Percentiles rank a stretch among this genome's conserved stretches.
These are phyloP conservation scores for Myrmophylax atrothorax DNA, from an alignment of 2,113 vertebrate genomes.

Conservation along the genomic window DNA sequence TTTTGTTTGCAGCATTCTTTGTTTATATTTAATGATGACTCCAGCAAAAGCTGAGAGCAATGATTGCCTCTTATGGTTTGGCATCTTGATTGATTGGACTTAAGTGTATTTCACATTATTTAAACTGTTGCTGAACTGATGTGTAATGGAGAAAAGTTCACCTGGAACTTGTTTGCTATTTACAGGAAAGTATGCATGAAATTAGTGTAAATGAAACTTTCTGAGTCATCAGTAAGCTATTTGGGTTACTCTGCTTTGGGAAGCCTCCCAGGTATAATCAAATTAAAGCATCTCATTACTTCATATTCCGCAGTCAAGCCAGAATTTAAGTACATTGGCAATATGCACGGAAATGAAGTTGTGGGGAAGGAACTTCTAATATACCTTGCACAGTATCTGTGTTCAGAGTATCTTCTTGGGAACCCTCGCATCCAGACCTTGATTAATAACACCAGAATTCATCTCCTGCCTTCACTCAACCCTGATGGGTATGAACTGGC, in stretches of 20 bases:
- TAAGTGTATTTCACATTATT: neutral
- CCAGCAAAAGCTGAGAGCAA: neutral
- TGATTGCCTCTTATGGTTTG: neutral
- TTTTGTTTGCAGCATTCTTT: neutral
- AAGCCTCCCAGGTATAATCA: neutral
- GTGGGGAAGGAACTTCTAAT: constrained; percentile 90
- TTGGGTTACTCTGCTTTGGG: neutral
- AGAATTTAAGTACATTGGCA: constrained; percentile 92
- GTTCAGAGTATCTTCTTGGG: constrained; percentile 89
- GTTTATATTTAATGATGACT: neutral
- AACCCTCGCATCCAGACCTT: constrained; percentile 87
- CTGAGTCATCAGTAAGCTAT: neutral
- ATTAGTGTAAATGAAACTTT: constrained; percentile 9
- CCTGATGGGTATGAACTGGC: constrained; percentile 96
- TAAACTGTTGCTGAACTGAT: neutral
- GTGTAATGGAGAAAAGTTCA: neutral
- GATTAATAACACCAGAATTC: constrained; percentile 92
- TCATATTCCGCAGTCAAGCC: constrained; percentile 86
- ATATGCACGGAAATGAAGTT: constrained; percentile 98
- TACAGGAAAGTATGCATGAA: neutral
- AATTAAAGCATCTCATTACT: constrained; percentile 2
- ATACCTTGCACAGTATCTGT: constrained; percentile 92
- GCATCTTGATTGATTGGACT: neutral
- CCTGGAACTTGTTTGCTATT: neutral
- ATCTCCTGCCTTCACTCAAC: constrained; percentile 96